Percentiles rank a stretch among this genome's conserved stretches.
These are phyloP conservation scores for Morus bassanus DNA, from an alignment of 2,797 vertebrate genomes.

Conservation along the genomic window DNA sequence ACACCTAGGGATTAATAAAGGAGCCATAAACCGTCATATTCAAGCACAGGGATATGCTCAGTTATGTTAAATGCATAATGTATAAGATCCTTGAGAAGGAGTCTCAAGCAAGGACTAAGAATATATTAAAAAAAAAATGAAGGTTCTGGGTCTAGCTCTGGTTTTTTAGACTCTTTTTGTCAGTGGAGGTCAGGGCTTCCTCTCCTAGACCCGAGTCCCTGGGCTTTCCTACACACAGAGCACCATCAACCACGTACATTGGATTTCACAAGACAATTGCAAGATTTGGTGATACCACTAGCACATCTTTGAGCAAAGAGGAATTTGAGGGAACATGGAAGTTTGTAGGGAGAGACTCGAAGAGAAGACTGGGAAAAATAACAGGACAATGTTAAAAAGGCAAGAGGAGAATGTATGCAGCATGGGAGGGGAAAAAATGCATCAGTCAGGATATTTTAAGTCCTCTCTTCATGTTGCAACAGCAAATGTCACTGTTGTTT, in stretches of 20 bases:
- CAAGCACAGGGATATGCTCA: not conserved
- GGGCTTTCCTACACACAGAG: not conserved
- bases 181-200: not conserved
- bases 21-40: not conserved
- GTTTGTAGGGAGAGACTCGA: fast-evolving
- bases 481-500: not conserved
- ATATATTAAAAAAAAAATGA: no score
- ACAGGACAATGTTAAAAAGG: not conserved
- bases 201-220: not conserved
- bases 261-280: not conserved
- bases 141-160: not conserved
- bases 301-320: not conserved
- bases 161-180: not conserved
- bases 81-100: not conserved
- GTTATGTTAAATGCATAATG: not conserved
- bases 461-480: not conserved
- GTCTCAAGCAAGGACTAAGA: not conserved
- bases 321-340: not conserved
- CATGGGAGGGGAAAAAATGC: fast-evolving
- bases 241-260: fast-evolving
- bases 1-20: not conserved
- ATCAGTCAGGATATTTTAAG: not conserved
- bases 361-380: not conserved
- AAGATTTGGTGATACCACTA: not conserved
- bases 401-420: not conserved